Conservation (phyloP, 2,888 invertebrate species). For the Drosophila atripex region DNA sequence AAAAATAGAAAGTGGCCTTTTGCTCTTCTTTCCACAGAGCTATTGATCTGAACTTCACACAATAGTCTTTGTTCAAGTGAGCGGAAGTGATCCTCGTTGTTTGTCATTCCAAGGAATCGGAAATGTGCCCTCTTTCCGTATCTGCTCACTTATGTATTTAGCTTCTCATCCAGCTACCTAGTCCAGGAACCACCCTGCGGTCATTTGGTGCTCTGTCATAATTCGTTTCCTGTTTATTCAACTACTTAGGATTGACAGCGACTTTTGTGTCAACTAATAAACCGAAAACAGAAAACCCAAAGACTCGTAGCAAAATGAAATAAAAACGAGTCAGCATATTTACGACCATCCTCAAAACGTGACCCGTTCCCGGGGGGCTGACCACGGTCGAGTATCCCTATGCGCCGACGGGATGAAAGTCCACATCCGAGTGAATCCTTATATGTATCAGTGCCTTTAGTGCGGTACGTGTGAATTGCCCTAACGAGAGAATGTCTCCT, state of each 20-base stretch:
- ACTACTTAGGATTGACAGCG: slow-evolving; percentile 47
- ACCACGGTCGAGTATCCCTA: slow-evolving; percentile 26
- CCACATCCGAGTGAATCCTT: slow-evolving; percentile 39
- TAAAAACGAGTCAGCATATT: slow-evolving; percentile 47
- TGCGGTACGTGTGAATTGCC: slow-evolving; percentile 70
- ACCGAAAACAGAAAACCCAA: slow-evolving; percentile 26
- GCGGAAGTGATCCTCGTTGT: slow-evolving; percentile 27
- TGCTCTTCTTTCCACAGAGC: slow-evolving; percentile 5
- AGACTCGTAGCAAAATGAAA: slow-evolving; percentile 31
- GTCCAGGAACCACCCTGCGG: slow-evolving; percentile 21
- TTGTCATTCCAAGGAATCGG: slow-evolving; percentile 16
- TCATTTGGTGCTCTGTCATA: slow-evolving; percentile 51
- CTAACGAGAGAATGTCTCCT: slow-evolving; percentile 37
- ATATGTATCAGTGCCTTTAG: slow-evolving; percentile 72
- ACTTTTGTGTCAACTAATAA: slow-evolving; percentile 52
- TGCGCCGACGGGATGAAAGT: slow-evolving; percentile 10
- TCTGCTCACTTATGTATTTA: not conserved
- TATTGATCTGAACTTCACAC: slow-evolving; percentile 7
- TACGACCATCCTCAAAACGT: slow-evolving; percentile 49
- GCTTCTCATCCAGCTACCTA: not conserved
- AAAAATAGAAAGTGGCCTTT: not conserved
- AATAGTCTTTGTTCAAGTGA: slow-evolving; percentile 32
- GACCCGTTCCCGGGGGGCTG: slow-evolving; percentile 40
- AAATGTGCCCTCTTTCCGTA: slow-evolving; percentile 9
- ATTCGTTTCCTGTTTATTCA: slow-evolving; percentile 50